Evolutionary conservation across 2,113 vertebrate genomes (phyloP).

Genomic region (Pyrgilauda ruficollis): DNA sequence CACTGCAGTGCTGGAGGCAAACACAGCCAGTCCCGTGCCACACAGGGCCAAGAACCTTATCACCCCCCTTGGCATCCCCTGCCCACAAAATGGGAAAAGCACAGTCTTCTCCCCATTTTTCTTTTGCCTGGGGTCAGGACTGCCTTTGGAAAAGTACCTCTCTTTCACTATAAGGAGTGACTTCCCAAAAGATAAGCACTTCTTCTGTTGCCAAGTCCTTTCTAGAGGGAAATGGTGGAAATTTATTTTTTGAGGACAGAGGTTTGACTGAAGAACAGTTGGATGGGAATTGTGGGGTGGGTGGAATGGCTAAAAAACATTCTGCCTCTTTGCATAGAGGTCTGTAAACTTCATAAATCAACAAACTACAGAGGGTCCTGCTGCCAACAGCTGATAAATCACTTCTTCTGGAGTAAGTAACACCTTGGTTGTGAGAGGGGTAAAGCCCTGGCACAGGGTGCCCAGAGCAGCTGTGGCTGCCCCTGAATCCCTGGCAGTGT

Average conservation of each 20-base stretch:
- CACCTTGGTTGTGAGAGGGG: not conserved
- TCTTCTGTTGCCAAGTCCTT: fast-evolving
- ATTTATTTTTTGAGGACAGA: not conserved
- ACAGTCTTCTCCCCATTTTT: not conserved
- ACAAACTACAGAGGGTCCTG: not conserved
- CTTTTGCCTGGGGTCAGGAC: fast-evolving
- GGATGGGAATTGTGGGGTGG: fast-evolving
- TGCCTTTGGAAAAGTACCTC: not conserved
- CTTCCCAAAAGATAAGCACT: not conserved
- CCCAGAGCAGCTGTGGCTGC: not conserved
- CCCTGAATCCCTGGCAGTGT: not conserved
- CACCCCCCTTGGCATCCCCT: not conserved
- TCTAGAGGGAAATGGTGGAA: not conserved
- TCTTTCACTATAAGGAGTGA: not conserved
- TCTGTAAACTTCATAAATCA: not conserved
- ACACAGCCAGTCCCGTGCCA: fast-evolving
- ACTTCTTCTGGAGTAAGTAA: not conserved
- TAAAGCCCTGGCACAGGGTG: not conserved
- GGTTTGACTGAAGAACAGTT: not conserved
- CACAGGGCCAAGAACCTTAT: fast-evolving
- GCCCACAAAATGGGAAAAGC: fast-evolving
- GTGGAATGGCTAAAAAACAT: not conserved
- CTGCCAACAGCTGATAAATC: not conserved
- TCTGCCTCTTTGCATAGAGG: not conserved
- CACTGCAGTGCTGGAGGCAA: fast-evolving